Base-by-base conservation (phyloP, 2,797 vertebrate genomes). In the Paramormyrops hopkinsi region DNA sequence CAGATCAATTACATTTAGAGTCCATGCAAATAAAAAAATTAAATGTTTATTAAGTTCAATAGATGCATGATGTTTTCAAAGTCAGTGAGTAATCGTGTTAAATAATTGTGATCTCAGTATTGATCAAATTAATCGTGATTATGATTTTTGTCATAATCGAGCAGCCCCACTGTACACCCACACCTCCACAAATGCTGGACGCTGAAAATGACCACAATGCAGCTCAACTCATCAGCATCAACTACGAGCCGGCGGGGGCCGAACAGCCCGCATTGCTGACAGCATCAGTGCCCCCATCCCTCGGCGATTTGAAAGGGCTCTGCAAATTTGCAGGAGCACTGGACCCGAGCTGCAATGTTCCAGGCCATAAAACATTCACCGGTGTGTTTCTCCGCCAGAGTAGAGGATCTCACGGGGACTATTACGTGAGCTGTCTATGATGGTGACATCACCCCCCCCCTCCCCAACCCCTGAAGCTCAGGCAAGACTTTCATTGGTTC, bases 311-410 rank as follows among this genome's bases (percentile, higher is more conserved):
- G 53, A 56, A 22, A 2, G 29, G 85, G 25, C 33, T 87, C 53
- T 87, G 29, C 85, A 87, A 59, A 87, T 56, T 87, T 37, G 50
- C 51, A 51, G 50, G 50, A 53, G 85, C 53, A 37, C 85, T 25
- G 25, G 53, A 41, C 50, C 85, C 6, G 50, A 37, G 53, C 25
- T 87, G 29, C 51, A 53, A 56, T 33, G 50, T 87, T 87, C 29
- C 85, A 33, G 85, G 29, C 53, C 85, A 87, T 87, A 56, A 59
- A 87, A 56, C 51, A 87, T 33, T 41, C 85, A 54, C 25, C 85
- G 29, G 51, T 54, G 84, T 86, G 53, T 41, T 51, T 87, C 53
- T 86, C 50, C 83, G 14, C 46, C 25, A 25, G 46, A 79, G 14
- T 79, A 44, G 73, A 37, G 37, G 19, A 19, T 79, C 33, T 25